Evolutionary conservation across 2,113 vertebrate species (phyloP).

Genomic region (Climacteris rufus): DNA sequence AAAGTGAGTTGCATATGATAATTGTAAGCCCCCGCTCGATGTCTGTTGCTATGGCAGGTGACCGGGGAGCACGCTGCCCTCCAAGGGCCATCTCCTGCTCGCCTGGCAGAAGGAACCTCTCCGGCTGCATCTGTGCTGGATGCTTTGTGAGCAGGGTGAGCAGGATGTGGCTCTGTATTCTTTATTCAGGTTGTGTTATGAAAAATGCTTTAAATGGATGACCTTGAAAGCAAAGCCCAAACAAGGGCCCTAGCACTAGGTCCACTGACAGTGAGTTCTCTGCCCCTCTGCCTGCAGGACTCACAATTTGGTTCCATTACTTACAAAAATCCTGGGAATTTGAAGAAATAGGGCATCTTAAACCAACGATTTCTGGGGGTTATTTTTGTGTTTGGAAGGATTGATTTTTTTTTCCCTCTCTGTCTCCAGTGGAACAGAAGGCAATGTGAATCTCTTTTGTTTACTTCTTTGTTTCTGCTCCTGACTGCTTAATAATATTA

Average conservation of each 20-base stretch:
- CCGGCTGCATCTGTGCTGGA: background rate
- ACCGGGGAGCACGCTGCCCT: background rate
- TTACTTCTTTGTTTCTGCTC: conserved; percentile 50
- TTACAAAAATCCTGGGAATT: background rate
- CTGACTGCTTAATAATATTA: conserved; percentile 20
- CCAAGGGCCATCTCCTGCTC: background rate
- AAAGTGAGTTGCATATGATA: background rate
- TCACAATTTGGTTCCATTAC: background rate
- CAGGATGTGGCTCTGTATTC: background rate
- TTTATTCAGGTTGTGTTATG: background rate
- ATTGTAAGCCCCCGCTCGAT: background rate
- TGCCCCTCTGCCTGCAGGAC: background rate
- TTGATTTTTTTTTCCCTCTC: background rate
- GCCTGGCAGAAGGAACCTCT: background rate
- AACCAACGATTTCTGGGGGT: background rate
- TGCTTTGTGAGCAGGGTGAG: background rate
- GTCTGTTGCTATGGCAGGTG: conserved; percentile 29
- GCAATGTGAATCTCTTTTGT: conserved; percentile 41
- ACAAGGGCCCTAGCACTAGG: background rate
- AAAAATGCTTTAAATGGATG: background rate
- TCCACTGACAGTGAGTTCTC: background rate
- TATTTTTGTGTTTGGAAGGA: conserved; percentile 6
- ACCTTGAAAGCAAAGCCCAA: conserved; percentile 1
- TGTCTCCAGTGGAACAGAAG: conserved; percentile 28
- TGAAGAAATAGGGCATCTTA: background rate